Evolutionary conservation across 2,113 vertebrate species (phyloP), one percentile per base, ranked within the genome.

Genomic region (Oriolus oriolus): DNA sequence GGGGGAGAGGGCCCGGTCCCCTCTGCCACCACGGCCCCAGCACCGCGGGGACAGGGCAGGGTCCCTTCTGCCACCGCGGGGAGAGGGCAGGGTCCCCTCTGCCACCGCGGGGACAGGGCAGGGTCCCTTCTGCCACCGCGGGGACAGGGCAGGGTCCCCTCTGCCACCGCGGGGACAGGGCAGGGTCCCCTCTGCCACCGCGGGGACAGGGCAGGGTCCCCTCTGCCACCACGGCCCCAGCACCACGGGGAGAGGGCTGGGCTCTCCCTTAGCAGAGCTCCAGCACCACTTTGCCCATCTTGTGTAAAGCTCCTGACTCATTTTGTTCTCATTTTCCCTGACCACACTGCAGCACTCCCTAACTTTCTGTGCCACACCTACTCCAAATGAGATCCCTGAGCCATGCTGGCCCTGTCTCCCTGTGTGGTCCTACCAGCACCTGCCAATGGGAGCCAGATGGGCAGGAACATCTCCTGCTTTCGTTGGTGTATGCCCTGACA

Each of bases 291-390:
- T 49, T 68, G 47, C 44, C 44, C 14, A 0, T 3, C 66, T 16
- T 7, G 5, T 8, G 17, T 6, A 8, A 30, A 42, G 45, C 76
- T 27, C 0, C 52, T 6, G 10, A 11, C n/a, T 18, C 2, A 0
- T 5, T 35, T 4, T 4, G 31, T 30, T 33, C 66, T 39, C 33
- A 0, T 35, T 33, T 74, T 9, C 66, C 54, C 70, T 7, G 15
- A 2, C 10, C n/a, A 8, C 41, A 1, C 6, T 22, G 39, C 59
- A 47, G 28, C 23, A 9, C 47, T 42, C 16, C 37, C 13, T 11
- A 7, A 5, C 64, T 19, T 37, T 5, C 52, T 0, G 1, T 33
- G 10, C 5, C 14, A 3, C 33, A 9, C 16, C 59, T 19, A 0
- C 42, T 6, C 10, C 0, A 4, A 3, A 1, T 6, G 21, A 1